phyloP scores from a whole-genome alignment of 2,888 invertebrate genomes.

The Pammene aurita region DNA sequence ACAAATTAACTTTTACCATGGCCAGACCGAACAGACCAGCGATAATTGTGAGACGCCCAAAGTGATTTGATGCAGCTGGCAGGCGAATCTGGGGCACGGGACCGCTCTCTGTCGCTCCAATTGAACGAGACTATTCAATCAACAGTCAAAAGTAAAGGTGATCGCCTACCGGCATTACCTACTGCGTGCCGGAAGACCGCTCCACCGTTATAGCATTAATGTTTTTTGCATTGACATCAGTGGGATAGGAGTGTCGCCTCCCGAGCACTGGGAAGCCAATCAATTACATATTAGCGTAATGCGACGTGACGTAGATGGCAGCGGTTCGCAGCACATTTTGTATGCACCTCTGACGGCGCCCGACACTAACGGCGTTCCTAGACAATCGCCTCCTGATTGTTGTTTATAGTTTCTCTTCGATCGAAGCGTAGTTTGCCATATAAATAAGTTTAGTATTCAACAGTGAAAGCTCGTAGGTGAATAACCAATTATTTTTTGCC shows the following conservation, averaged over 20 bases:
- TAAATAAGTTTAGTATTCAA: slow-evolving; percentile 39
- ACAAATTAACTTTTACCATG: slow-evolving; percentile 51
- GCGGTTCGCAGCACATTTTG: slow-evolving; percentile 66
- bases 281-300: slow-evolving; percentile 82
- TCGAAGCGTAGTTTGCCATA: slow-evolving; percentile 35
- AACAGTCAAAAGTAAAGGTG: slow-evolving; percentile 55
- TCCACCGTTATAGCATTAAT: slow-evolving; percentile 76
- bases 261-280: slow-evolving; percentile 74
- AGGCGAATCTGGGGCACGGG: slow-evolving; percentile 54
- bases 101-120: slow-evolving; percentile 53
- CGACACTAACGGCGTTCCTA: slow-evolving; percentile 61
- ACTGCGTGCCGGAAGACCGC: slow-evolving; percentile 61
- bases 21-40: slow-evolving; percentile 52
- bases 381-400: slow-evolving; percentile 66
- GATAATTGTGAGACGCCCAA: slow-evolving; percentile 50
- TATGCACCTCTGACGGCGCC: slow-evolving; percentile 60
- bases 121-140: slow-evolving; percentile 60
- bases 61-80: slow-evolving; percentile 48
- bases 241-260: slow-evolving; percentile 72
- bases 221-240: slow-evolving; percentile 77
- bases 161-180: slow-evolving; percentile 48
- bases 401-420: slow-evolving; percentile 52
- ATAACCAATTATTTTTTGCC: slow-evolving; percentile 45
- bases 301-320: slow-evolving; percentile 73
- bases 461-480: slow-evolving; percentile 44